Evolutionary conservation across 2,113 vertebrate genomes (phyloP).

Genomic region (Rutilus rutilus): DNA sequence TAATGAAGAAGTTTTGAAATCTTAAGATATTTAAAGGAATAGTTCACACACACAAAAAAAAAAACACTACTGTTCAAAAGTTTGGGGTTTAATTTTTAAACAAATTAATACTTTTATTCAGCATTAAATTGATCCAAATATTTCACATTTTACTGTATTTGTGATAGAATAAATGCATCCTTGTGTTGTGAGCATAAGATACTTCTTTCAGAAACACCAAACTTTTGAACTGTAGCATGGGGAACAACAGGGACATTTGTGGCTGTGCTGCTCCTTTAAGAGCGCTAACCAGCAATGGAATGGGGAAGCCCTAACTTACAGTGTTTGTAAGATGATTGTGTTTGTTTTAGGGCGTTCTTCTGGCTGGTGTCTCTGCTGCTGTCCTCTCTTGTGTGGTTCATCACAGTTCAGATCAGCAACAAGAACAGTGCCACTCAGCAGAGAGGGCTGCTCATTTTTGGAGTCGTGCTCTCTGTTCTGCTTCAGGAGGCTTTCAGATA

Average conservation of each 20-base stretch:
- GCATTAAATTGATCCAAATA: background rate
- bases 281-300: background rate
- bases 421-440: slow-evolving; percentile 70
- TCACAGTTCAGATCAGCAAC: slow-evolving; percentile 73
- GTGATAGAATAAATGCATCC: background rate
- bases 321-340: background rate
- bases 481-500: slow-evolving; percentile 79
- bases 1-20: background rate
- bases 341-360: slow-evolving; percentile 73
- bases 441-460: slow-evolving; percentile 80
- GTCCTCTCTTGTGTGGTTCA: slow-evolving; percentile 79
- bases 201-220: background rate
- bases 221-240: background rate
- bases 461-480: slow-evolving; percentile 77
- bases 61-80: background rate
- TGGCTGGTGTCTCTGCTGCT: slow-evolving; percentile 81
- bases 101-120: background rate
- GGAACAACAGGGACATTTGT: background rate
- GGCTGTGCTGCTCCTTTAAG: background rate
- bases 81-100: background rate
- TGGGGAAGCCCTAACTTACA: background rate
- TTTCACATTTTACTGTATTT: background rate
- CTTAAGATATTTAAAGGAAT: background rate
- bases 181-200: background rate
- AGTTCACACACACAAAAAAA: too few species aligned